Base-by-base conservation (phyloP, 2,888 invertebrate genomes). In the Penaeus monodon region DNA sequence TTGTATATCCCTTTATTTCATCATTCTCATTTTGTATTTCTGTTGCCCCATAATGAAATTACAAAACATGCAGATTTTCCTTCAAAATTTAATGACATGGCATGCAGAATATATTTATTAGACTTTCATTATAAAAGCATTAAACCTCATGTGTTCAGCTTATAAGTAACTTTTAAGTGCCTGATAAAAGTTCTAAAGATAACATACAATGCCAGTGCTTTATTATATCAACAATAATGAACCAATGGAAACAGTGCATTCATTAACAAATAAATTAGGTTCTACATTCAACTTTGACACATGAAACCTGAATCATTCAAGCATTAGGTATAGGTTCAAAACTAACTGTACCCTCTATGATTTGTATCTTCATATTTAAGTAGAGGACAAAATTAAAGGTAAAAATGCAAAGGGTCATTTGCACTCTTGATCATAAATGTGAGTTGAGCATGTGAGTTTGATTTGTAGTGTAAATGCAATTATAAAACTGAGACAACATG, bases 251-350 rank as follows among this genome's bases (percentile, higher is more conserved):
- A 57, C 57, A 77, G 77, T 77, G 49, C 77, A 77, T 57, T 77
- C 76, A 63, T 57, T 57, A 77, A 57, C 77, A 87, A 73, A 83
- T 77, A 73, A 81, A 76, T 66, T 29, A 76, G 68, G 33, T 73
- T 82, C 83, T 87, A 87, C 83, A 83, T 79, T 79, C 86, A 87
- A 83, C 86, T 87, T 87, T 87, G 86, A 87, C 86, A 87, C 86
- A 83, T 70, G 76, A 81, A 87, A 87, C 86, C 86, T 83, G 86
- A 87, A 68, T 64, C 79, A 87, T 73, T 87, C 70, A 70, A 79
- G 77, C 79, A 83, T 74, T 77, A 78, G 65, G 79, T 79, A 79
- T 87, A 66, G 78, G 63, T 87, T 79, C 82, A 83, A 81, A 86
- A 76, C 77, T 86, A 77, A 86, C 86, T 81, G 81, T 24, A 64